Evolutionary conservation across 2,797 vertebrate genomes (phyloP).

Genomic region (Hippopotamyrus pictus): DNA sequence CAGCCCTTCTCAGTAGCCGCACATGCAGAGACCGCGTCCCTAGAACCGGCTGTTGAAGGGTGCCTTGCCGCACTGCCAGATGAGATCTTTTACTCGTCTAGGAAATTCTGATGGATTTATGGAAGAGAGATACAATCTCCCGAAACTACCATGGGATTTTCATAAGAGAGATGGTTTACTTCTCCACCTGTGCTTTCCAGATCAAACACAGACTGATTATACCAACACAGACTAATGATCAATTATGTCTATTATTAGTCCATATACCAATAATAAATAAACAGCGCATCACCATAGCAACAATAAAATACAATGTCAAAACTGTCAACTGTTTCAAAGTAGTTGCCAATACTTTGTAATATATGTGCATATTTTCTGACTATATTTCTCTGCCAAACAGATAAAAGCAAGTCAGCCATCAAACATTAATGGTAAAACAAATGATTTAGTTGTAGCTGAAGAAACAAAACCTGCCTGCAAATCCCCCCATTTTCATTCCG

Average conservation of each 20-base stretch:
- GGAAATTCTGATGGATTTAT: slow-evolving; percentile 19
- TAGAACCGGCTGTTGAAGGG: not conserved
- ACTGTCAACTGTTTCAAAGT: not conserved
- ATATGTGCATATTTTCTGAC: not conserved
- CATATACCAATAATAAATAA: not conserved
- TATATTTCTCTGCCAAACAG: slow-evolving; percentile 8
- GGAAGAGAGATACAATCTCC: slow-evolving; percentile 13
- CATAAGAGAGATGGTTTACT: not conserved
- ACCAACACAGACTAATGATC: not conserved
- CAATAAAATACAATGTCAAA: not conserved
- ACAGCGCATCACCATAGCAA: not conserved
- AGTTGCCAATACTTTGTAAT: not conserved
- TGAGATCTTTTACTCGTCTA: slow-evolving; percentile 6
- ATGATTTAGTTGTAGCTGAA: not conserved
- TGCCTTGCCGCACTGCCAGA: not conserved
- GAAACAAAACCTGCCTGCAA: not conserved
- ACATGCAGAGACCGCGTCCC: not conserved
- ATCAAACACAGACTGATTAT: slow-evolving; percentile 2
- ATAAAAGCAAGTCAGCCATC: not conserved
- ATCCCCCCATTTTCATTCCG: not conserved
- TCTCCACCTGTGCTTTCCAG: slow-evolving; percentile 10
- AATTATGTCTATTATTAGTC: slow-evolving; percentile 2
- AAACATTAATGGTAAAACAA: not conserved
- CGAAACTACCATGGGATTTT: slow-evolving; percentile 13
- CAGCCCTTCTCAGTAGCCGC: not conserved